Conservation (phyloP, 2,113 vertebrate species). For the Catharus minimus region DNA sequence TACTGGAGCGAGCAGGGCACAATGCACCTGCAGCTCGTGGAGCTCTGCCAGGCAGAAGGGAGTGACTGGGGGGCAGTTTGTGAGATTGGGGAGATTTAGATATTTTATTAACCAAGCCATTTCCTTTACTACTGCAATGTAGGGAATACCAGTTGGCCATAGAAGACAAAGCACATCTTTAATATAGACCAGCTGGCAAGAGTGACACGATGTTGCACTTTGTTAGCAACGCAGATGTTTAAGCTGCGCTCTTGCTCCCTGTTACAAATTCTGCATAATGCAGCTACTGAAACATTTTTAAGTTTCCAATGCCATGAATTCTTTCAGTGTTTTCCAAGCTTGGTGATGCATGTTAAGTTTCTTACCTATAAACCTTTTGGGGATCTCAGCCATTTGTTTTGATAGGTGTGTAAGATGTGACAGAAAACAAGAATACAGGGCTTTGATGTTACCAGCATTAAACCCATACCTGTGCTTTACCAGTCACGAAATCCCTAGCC, state of each 20-base stretch:
- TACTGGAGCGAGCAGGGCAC: too few relatives aligned
- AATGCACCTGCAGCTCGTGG: neutral
- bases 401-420: neutral
- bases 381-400: neutral
- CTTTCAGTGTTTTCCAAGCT: neutral
- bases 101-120: neutral
- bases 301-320: neutral
- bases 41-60: neutral
- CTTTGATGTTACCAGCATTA: neutral
- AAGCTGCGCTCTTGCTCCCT: neutral
- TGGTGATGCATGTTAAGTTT: neutral
- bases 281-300: neutral
- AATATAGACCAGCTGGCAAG: neutral
- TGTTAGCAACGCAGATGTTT: neutral
- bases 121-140: neutral
- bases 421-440: neutral
- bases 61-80: accelerated
- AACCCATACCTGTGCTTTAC: neutral
- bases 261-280: neutral
- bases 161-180: neutral
- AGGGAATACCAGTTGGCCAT: neutral
- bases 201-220: neutral
- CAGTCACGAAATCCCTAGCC: neutral
- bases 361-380: neutral
- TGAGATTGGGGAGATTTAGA: neutral